Percentiles rank a stretch among this genome's conserved stretches.
phyloP scores from a whole-genome alignment of 2,888 invertebrate genomes.

The Anticlea derivata region DNA sequence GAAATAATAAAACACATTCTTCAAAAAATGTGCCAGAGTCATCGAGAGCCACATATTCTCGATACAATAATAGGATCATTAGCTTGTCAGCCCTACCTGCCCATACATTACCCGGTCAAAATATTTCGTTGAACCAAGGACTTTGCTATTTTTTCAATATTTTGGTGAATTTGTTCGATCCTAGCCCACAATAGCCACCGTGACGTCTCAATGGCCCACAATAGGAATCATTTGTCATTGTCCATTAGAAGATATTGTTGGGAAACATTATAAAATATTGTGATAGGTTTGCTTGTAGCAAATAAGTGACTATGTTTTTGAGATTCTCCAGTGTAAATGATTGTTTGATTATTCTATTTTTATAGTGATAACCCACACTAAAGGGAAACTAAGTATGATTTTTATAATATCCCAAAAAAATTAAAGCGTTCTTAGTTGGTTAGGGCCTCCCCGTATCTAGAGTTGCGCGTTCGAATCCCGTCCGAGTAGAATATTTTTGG shows the following conservation, averaged over 20 bases:
- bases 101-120: conserved; percentile 81
- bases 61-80: conserved; percentile 71
- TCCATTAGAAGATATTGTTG: conserved; percentile 79
- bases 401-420: too few species aligned
- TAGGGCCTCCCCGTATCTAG: too few species aligned
- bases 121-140: conserved; percentile 70
- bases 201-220: conserved; percentile 79
- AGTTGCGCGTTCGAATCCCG: too few species aligned
- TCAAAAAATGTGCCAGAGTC: conserved; percentile 26
- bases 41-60: conserved; percentile 31
- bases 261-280: conserved; percentile 64
- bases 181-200: conserved; percentile 60
- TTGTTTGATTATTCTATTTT: too few species aligned
- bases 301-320: background rate
- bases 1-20: background rate
- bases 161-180: conserved; percentile 76
- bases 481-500: too few species aligned
- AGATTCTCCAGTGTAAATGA: too few species aligned
- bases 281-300: too few species aligned
- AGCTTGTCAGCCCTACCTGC: conserved; percentile 68
- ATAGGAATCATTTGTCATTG: conserved; percentile 80
- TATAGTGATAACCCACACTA: too few species aligned
- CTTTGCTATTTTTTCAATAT: conserved; percentile 56
- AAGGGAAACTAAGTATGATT: too few species aligned
- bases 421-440: too few species aligned